phyloP scores from a whole-genome alignment of 64 coral and sea anemone species.

The Anthopleura sola region DNA sequence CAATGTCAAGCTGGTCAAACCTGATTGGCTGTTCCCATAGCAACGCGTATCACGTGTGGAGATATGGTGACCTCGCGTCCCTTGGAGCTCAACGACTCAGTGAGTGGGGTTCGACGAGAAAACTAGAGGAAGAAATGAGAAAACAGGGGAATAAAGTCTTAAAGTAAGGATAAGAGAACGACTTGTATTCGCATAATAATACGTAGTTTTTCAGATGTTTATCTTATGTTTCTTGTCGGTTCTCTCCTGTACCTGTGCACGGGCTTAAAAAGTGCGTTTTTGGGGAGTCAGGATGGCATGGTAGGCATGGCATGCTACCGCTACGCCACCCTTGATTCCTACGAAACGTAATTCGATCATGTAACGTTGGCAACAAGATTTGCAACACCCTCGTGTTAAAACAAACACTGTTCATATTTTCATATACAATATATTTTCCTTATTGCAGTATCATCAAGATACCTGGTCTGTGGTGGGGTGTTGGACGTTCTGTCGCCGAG shows the following conservation, averaged over 20 bases:
- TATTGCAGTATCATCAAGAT: constrained; percentile 38
- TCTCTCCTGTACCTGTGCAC: too few species aligned
- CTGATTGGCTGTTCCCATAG: constrained; percentile 88
- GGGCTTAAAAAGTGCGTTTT: too few species aligned
- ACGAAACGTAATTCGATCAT: too few species aligned
- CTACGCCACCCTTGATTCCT: too few species aligned
- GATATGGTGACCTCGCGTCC: constrained; percentile 56
- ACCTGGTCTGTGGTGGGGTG: constrained; percentile 38
- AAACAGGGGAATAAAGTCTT: constrained; percentile 39
- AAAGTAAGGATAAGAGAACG: constrained; percentile 47
- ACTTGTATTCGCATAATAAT: too few species aligned
- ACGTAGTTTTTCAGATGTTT: too few species aligned
- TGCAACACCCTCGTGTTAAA: too few species aligned
- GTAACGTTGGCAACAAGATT: too few species aligned
- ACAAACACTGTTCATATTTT: neutral
- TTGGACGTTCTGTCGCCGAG: constrained; percentile 27
- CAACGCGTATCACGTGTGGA: constrained; percentile 68
- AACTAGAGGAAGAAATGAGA: constrained; percentile 58
- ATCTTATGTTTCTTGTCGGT: too few species aligned
- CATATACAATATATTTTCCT: too few species aligned
- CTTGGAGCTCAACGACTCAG: constrained; percentile 43
- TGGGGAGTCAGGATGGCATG: too few species aligned
- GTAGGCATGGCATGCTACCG: too few species aligned
- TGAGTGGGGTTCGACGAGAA: constrained; percentile 58
- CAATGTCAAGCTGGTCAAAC: constrained; percentile 80